Evolutionary conservation across 2,888 invertebrate genomes (phyloP).

Genomic region (Parnassius smintheus): DNA sequence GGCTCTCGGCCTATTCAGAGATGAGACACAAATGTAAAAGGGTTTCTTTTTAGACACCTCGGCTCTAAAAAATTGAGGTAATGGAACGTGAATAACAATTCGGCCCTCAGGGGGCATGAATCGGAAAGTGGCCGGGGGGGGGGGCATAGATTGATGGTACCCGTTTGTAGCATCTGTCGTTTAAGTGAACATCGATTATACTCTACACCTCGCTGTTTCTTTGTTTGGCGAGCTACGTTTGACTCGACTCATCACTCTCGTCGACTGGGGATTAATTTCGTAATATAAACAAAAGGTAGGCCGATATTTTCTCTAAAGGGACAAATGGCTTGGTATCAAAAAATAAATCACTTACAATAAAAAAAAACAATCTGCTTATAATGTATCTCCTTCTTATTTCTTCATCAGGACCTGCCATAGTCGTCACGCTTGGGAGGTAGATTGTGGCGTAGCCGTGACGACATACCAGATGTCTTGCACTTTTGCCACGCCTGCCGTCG

Average conservation of each 20-base stretch:
- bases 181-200: conserved; percentile 78
- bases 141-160: conserved; percentile 74
- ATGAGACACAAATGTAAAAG: conserved; percentile 76
- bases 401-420: no score
- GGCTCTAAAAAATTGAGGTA: conserved; percentile 78
- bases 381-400: no score
- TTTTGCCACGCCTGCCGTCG: no score
- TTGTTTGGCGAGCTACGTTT: conserved; percentile 69
- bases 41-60: conserved; percentile 74
- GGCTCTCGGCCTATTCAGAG: conserved; percentile 63
- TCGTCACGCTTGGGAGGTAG: no score
- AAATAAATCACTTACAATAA: neutral
- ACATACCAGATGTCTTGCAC: no score
- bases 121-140: conserved; percentile 37
- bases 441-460: no score
- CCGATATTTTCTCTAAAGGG: conserved; percentile 52
- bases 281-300: conserved; percentile 70
- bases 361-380: no score
- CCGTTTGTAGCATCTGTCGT: conserved; percentile 80
- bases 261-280: conserved; percentile 61
- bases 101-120: conserved; percentile 47
- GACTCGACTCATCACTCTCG: conserved; percentile 67
- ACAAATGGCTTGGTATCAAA: conserved; percentile 33
- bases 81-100: conserved; percentile 81
- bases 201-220: conserved; percentile 72